These are phyloP conservation scores for Drosophila recens DNA, from an alignment of 2,888 invertebrate species.

Conservation along the genomic window DNA sequence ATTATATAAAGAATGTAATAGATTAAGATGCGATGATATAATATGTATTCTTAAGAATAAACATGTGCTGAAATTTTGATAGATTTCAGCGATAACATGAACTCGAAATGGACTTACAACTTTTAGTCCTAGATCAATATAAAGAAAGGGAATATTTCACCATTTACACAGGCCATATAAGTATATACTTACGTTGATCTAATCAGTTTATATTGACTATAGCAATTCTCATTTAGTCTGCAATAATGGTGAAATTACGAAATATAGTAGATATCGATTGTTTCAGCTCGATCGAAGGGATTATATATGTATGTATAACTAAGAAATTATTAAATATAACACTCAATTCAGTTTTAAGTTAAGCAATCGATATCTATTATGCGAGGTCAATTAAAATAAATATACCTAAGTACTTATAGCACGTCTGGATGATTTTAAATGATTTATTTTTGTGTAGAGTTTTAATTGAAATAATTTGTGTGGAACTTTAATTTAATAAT, in stretches of 20 bases:
- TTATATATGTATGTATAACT: conserved; percentile 1
- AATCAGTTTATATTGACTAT: conserved; percentile 56
- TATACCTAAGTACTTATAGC: conserved; percentile 13
- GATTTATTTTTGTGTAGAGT: conserved; percentile 9
- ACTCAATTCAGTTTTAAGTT: neutral
- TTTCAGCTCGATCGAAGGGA: conserved; percentile 8
- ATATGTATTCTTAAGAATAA: conserved; percentile 26
- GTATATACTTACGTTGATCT: conserved; percentile 57
- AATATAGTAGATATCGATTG: conserved; percentile 41
- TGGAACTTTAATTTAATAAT: conserved; percentile 13
- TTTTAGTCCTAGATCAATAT: conserved; percentile 32
- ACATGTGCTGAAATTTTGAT: conserved; percentile 44
- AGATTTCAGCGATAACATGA: conserved; percentile 30
- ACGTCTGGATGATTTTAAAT: conserved; percentile 30
- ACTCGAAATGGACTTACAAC: conserved; percentile 44
- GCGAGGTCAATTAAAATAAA: conserved; percentile 6
- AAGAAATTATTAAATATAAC: conserved; percentile 1
- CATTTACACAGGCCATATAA: conserved; percentile 60
- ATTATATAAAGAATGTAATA: conserved; percentile 8
- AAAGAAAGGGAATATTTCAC: conserved; percentile 31
- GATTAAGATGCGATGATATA: neutral
- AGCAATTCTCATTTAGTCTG: conserved; percentile 56
- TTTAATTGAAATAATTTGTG: conserved; percentile 15
- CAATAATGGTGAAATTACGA: conserved; percentile 56
- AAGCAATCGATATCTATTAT: conserved; percentile 25